A percentile compares a stretch with the other conserved stretches of the same genome.
phyloP scores from a whole-genome alignment of 2,888 invertebrate genomes.

The Pristionchus japonicus region DNA sequence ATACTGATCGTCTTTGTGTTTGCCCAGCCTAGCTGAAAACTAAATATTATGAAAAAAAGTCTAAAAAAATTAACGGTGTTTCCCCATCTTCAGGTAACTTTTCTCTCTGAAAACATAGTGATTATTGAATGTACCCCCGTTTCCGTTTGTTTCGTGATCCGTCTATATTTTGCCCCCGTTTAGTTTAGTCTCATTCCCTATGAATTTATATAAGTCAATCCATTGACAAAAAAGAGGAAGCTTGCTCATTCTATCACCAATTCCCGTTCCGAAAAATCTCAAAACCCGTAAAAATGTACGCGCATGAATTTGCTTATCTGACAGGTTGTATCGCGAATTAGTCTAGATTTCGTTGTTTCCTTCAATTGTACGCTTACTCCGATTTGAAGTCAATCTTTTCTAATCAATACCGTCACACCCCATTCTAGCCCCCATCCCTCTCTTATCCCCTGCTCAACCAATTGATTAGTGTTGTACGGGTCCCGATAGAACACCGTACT shows the following conservation, averaged over 20 bases:
- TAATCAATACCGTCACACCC: not conserved
- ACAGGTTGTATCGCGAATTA: conserved; percentile 7
- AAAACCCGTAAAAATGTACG: not conserved
- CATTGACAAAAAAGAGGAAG: conserved; percentile 23
- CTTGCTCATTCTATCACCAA: conserved; percentile 27
- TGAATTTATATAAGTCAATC: conserved; percentile 1
- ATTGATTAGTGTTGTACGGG: conserved; percentile 16
- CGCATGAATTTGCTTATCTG: not conserved
- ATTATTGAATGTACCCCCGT: conserved; percentile 1
- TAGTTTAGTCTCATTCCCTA: not conserved
- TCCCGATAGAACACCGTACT: conserved; percentile 20
- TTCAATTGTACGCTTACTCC: not conserved
- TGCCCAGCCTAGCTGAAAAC: not conserved
- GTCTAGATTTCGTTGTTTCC: not conserved
- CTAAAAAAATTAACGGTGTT: conserved; percentile 36
- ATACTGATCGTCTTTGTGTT: not conserved
- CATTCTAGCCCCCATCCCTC: not conserved
- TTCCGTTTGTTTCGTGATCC: not conserved
- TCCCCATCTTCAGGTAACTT: conserved; percentile 29
- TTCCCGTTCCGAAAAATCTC: conserved; percentile 2
- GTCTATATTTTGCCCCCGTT: not conserved
- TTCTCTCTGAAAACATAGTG: not conserved
- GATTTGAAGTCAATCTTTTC: not conserved
- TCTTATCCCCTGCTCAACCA: conserved; percentile 1
- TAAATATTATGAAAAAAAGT: conserved; percentile 36